A percentile compares a stretch with the other conserved stretches of the same genome.
Conservation (phyloP, 23 tunicate genomes). For the Oikopleura vanhoeffeni region DNA sequence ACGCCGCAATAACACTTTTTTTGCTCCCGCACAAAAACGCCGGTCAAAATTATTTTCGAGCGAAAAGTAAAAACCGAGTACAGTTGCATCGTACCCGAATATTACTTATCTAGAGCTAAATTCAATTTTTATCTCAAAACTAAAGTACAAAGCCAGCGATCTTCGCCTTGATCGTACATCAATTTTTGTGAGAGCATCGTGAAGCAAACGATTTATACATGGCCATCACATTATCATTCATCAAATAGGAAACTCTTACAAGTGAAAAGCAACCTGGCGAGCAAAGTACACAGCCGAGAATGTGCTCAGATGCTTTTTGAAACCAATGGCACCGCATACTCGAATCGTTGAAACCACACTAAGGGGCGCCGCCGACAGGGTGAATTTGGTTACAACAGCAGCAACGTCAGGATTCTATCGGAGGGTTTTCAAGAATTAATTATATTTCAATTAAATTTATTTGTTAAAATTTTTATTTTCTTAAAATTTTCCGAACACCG, state of each 20-base stretch:
- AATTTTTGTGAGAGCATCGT: neutral
- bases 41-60: no score
- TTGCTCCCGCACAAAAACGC: no score
- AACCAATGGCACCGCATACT: slow-evolving; percentile 16
- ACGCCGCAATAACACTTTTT: no score
- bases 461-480: no score
- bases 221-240: slow-evolving; percentile 15
- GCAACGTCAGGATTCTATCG: neutral
- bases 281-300: slow-evolving; percentile 16
- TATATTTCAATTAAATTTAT: no score
- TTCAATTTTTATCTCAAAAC: no score
- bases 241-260: neutral
- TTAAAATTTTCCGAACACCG: no score
- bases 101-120: no score
- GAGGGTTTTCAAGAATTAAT: no score
- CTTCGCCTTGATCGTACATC: slow-evolving; percentile 14
- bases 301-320: slow-evolving; percentile 14
- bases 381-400: slow-evolving; percentile 16
- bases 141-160: neutral
- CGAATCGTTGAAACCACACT: slow-evolving; percentile 16
- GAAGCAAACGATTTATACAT: neutral
- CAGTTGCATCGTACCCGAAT: no score
- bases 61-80: no score
- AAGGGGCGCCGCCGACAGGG: neutral
- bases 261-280: slow-evolving; percentile 10